Base-by-base conservation (phyloP, 1,140 invertebrate species). In the Lordiphosa mommai region DNA sequence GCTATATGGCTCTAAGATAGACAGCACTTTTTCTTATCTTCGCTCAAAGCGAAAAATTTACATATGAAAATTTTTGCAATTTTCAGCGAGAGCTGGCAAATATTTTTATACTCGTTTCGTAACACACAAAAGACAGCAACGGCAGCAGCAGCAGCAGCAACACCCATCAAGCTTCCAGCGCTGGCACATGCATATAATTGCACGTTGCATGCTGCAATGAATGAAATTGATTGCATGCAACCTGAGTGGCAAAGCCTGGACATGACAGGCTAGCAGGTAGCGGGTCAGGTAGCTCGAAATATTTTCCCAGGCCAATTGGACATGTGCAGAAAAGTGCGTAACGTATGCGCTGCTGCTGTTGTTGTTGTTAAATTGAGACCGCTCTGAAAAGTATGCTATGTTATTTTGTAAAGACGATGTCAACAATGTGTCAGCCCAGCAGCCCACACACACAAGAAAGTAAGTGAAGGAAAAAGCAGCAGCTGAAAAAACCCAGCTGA, bases 151-250 rank as follows among this genome's bases (percentile, higher is more conserved):
- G 5, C 8, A 10, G 20, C n/a, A 40, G 43, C 33, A 32, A 43
- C 29, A 12, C 17, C 23, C 27, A 30, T 23, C 16, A 10, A n/a
- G 43, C 29, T 47, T 29, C 10, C 36, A 33, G 9, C 7, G 34
- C 13, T 16, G 29, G 23, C 37, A 43, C 6, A 23, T 29, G 27
- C 29, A 13, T 40, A 44, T 64, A 64, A 59, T 59, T 58, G 60
- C 46, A 44, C 8, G 38, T 37, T 60, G 49, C 49, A 46, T 41
- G 44, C 44, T 64, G 59, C 58, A 74, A 64, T 74, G 59, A 69
- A 74, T 56, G 65, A 76, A 76, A 74, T 74, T 76, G 72, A 74
- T 74, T 70, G 65, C 72, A 50, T 41, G 40, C 46, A 63, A 58
- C 40, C 40, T 43, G 40, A 43, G 40, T 7, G 23, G 23, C 4